Evolutionary conservation across 2,888 invertebrate genomes (phyloP), one percentile per base, ranked within the genome.

Genomic region (Tuta absoluta): DNA sequence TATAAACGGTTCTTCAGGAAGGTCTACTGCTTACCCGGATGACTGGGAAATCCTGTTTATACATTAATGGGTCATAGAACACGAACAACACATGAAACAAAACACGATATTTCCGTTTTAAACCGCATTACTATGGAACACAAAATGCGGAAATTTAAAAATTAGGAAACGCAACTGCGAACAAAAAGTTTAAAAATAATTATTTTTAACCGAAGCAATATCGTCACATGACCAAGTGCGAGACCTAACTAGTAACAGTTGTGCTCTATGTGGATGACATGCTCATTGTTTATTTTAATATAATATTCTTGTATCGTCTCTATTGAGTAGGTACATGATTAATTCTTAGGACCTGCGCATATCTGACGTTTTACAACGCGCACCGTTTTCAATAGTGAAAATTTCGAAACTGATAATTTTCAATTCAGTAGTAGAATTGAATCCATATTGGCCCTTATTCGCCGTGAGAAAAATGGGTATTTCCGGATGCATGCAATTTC

Each of bases 141-240:
- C 64, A 41, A 59, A 70, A 74, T 70, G 72, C 79, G 79, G 81
- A 82, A 81, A 79, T 72, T 68, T 68, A 76, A 81, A 71, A 73
- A 71, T 73, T 67, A 65, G 38, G 41, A 23, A 45, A 45, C 60
- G 17, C 24, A 33, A 62, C 49, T 71, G 70, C 76, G 74, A 74
- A 69, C n/a, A n/a, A n/a, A n/a, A n/a, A n/a, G n/a, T n/a, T n/a
- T n/a, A n/a, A n/a, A n/a, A n/a, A n/a, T 70, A 67, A 68, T 75
- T 73, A 75, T 75, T 72, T 76, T 76, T 74, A 75, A 74, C 62
- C 62, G 68, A 71, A 70, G 72, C 71, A 72, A 70, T 71, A 75
- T 72, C 69, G 71, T 73, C 68, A 71, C 62, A 59, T 28, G 67
- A 12, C 65, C 65, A 69, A 68, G 67, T 63, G 56, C 59, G 61